Evolutionary conservation across 2,888 invertebrate species (phyloP), one percentile per base, ranked within the genome.

Genomic region (Drosophila colorata): DNA sequence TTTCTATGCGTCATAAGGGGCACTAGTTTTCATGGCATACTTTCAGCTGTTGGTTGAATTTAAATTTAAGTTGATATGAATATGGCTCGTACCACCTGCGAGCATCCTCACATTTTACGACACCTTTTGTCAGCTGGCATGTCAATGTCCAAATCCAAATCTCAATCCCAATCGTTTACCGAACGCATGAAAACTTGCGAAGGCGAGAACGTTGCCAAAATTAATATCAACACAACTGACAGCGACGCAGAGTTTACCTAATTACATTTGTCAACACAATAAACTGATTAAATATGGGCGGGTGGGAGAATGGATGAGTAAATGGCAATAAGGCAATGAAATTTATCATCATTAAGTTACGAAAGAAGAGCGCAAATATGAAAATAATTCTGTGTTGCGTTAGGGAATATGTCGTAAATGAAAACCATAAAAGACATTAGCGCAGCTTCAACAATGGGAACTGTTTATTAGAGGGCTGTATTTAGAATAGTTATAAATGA

Each of bases 291-390:
- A 55, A 64, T 60, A 41, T 43, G 38, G 16, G 23, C 20, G 20
- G 28, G 38, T 11, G 31, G 43, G 28, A 38, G 44, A 13, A 8
- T 37, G 37, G 49, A 20, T 65, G 38, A 55, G 43, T 55, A 66
- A 63, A 59, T 55, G 57, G 31, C 57, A 71, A 75, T 56, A 55
- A 28, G 49, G 63, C 41, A 63, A 55, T 43, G 65, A 58, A 56
- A 75, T 82, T 78, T 78, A 82, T 87, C 87, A 68, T 85, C 79
- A 69, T 85, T 81, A 81, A 37, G 33, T 59, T 69, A 53, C 28
- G 4, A 63, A 67, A 52, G 41, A 37, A 68, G 44, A 52, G 40
- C 51, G 40, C 14, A 64, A 60, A 64, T 59, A 41, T 53, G 23
- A 60, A 61, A 60, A 28, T 13, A 71, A 47, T 13, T 57, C 65